Evolutionary conservation across 2,888 invertebrate species (phyloP).

Genomic region (Hypena proboscidalis): DNA sequence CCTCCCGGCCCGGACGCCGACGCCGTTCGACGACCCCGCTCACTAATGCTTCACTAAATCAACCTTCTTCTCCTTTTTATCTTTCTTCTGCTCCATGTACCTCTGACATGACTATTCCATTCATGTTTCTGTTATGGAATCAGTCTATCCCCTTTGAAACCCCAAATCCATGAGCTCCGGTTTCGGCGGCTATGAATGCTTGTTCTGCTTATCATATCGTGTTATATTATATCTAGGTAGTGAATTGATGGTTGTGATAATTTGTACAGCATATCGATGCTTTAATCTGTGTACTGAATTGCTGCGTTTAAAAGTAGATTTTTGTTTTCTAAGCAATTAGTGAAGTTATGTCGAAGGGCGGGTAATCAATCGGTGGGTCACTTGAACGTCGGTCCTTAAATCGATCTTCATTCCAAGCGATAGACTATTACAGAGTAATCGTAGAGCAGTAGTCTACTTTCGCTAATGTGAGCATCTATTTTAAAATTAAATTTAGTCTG

Average conservation of each 20-base stretch:
- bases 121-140: slow-evolving; percentile 29
- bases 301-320: slow-evolving; percentile 22
- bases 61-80: slow-evolving; percentile 54
- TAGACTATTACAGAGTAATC: slow-evolving; percentile 30
- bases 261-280: slow-evolving; percentile 6
- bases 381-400: slow-evolving; percentile 40
- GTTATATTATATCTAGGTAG: background rate
- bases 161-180: slow-evolving; percentile 4
- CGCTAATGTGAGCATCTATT: slow-evolving; percentile 13
- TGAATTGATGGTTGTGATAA: background rate
- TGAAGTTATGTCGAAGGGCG: slow-evolving; percentile 38
- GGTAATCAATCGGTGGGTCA: slow-evolving; percentile 42
- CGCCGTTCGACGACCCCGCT: slow-evolving; percentile 81
- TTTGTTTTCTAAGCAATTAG: slow-evolving; percentile 33
- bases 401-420: slow-evolving; percentile 35
- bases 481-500: slow-evolving; percentile 4
- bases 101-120: slow-evolving; percentile 13
- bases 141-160: slow-evolving; percentile 2
- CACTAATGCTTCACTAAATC: slow-evolving; percentile 66
- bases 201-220: slow-evolving; percentile 10
- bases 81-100: slow-evolving; percentile 21
- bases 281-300: slow-evolving; percentile 16
- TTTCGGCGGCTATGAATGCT: slow-evolving; percentile 16
- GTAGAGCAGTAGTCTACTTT: slow-evolving; percentile 15
- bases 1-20: slow-evolving; percentile 81